Evolutionary conservation across 2,113 vertebrate species (phyloP), one percentile per base, ranked within the genome.

Genomic region (Nymphicus hollandicus): DNA sequence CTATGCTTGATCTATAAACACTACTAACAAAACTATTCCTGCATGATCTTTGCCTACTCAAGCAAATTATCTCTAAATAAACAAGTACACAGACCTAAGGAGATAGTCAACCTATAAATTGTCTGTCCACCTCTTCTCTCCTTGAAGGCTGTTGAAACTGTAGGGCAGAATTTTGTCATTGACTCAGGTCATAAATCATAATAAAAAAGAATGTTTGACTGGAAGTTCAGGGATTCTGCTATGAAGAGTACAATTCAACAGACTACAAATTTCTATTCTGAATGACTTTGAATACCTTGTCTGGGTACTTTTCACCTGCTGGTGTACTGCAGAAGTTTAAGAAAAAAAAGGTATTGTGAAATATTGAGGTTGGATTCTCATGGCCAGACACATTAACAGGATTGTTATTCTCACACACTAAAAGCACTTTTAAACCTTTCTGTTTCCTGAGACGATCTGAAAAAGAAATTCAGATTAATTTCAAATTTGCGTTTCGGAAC

Each of bases 61-160:
- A 97, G 94, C 79, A 98, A 97, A 97, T 98, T 97, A 97, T 94
- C 86, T 94, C 81, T 96, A 97, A 96, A 97, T 95, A 97, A 97
- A 97, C 96, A 97, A 64, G 86, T 78, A 95, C 37, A 61, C 37
- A 78, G 91, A 91, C 80, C 60, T 82, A 82, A 95, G 91, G 88
- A 96, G 94, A 96, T 95, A 20, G 73, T 90, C 96, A 96, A 85
- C 72, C 93, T 77, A 84, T 83, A 96, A 95, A 94, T 94, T 94
- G 88, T 46, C 55, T 22, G 24, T 35, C 35, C 29, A 33, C 13
- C 28, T 78, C 58, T 69, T 53, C 11, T 91, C 33, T 77, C 61
- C 39, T n/a, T 53, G 6, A 80, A 37, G 17, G 17, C 17, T 44
- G 29, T 29, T 82, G 64, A 84, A 61, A 81, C 3, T 29, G 29